These are phyloP conservation scores for Dipodomys ordii DNA, from an alignment of 2,113 vertebrate genomes.

Conservation along the genomic window DNA sequence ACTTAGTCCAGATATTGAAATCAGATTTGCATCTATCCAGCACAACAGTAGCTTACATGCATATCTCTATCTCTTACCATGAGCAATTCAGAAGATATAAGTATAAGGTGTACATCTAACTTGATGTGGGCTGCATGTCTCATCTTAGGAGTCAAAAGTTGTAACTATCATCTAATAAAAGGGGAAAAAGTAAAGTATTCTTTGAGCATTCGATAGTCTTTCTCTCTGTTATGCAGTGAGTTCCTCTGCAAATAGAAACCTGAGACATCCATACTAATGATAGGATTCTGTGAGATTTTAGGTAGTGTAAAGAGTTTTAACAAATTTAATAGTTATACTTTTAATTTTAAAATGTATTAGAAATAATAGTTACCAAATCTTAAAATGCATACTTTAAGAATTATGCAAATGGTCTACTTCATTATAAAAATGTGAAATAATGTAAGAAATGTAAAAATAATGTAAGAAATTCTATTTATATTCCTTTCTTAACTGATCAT, in stretches of 20 bases:
- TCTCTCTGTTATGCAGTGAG: background rate
- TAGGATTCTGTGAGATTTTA: background rate
- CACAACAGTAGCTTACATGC: background rate
- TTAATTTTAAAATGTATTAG: conserved; percentile 22
- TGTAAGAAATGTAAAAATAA: background rate
- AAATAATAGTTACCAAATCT: background rate
- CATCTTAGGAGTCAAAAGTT: conserved; percentile 54
- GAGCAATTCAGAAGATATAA: conserved; percentile 33
- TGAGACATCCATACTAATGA: background rate
- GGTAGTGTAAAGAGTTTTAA: background rate
- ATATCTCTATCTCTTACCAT: conserved; percentile 19
- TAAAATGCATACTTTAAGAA: background rate
- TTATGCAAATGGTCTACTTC: background rate
- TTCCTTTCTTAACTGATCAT: background rate
- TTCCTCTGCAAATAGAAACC: background rate
- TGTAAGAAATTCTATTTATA: background rate
- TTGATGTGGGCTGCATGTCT: conserved; percentile 22
- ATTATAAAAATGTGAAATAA: background rate
- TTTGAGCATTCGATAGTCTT: background rate
- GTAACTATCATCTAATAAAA: conserved; percentile 29
- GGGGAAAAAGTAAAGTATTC: conserved; percentile 34
- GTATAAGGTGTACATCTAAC: background rate
- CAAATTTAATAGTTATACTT: background rate
- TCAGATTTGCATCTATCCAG: background rate
- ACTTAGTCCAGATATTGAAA: conserved; percentile 40